Conservation (phyloP, 2,888 invertebrate genomes). For the Entomobrya multifasciata region DNA sequence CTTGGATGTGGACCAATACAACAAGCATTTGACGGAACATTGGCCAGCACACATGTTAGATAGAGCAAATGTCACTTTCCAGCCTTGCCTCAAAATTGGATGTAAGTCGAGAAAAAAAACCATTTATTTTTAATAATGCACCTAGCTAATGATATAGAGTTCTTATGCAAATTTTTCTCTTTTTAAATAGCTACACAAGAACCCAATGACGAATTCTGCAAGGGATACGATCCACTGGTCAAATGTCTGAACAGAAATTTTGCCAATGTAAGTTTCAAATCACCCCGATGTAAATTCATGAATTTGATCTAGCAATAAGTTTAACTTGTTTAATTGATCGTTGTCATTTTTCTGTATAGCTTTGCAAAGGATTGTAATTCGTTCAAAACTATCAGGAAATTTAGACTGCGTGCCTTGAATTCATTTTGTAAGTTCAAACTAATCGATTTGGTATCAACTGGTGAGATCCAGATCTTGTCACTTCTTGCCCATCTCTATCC, state of each 20-base stretch:
- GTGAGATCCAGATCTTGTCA: not conserved
- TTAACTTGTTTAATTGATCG: not conserved
- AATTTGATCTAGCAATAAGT: too few species aligned
- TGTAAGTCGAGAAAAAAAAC: constrained; percentile 37
- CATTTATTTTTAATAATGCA: too few species aligned
- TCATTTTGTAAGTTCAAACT: not conserved
- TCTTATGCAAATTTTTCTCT: not conserved
- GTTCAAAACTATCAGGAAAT: not conserved
- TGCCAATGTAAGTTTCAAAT: constrained; percentile 62
- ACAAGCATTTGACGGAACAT: constrained; percentile 27
- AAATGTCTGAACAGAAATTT: constrained; percentile 74
- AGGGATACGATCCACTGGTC: constrained; percentile 74
- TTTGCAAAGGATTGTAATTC: constrained; percentile 37
- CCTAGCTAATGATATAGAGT: too few species aligned
- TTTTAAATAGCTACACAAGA: not conserved
- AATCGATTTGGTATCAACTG: not conserved
- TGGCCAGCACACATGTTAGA: constrained; percentile 53
- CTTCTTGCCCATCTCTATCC: not conserved
- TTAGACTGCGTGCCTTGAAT: not conserved
- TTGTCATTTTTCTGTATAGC: constrained; percentile 34
- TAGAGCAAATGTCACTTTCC: constrained; percentile 62
- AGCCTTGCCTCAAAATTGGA: constrained; percentile 56
- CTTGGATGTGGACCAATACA: constrained; percentile 14
- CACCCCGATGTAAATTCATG: too few species aligned
- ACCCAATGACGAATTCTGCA: constrained; percentile 48